These are phyloP conservation scores for Grallaria varia DNA, from an alignment of 2,113 vertebrate species.

Conservation along the genomic window DNA sequence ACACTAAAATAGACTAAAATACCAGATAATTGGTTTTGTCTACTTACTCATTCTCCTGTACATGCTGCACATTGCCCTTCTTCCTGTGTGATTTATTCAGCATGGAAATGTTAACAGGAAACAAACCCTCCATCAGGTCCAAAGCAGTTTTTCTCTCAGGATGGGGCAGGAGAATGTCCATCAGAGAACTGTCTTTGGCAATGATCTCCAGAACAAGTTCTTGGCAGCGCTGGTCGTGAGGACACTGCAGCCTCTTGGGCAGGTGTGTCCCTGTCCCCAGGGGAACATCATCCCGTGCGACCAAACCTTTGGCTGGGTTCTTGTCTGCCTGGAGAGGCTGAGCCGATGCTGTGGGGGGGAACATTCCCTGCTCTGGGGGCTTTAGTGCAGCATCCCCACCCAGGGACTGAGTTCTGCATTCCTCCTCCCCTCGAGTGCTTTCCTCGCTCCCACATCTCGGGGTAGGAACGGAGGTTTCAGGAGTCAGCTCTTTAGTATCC, in stretches of 20 bases:
- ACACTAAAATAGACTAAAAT: not conserved
- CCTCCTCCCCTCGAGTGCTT: not conserved
- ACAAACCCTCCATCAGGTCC: constrained; percentile 89
- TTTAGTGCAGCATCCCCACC: fast-evolving
- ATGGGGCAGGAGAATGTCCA: constrained; percentile 75
- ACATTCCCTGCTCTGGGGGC: fast-evolving
- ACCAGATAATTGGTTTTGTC: not conserved
- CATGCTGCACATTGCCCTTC: not conserved
- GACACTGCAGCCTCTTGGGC: not conserved
- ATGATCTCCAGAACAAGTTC: constrained; percentile 81
- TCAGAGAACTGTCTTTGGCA: constrained; percentile 81
- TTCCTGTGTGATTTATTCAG: constrained; percentile 68
- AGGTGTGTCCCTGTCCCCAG: not conserved
- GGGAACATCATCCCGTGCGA: fast-evolving
- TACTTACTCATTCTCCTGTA: constrained; percentile 16
- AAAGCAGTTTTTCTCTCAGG: constrained; percentile 81
- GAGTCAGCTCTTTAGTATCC: not conserved
- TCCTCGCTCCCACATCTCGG: not conserved
- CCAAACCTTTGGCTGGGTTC: not conserved
- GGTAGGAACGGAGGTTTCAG: not conserved
- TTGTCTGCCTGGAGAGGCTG: not conserved
- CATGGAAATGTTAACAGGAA: constrained; percentile 80
- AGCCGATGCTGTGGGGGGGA: fast-evolving
- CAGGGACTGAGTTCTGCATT: not conserved
- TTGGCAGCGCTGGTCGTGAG: constrained; percentile 66